phyloP scores from a whole-genome alignment of 2,888 invertebrate species.

The Apamea sordens region DNA sequence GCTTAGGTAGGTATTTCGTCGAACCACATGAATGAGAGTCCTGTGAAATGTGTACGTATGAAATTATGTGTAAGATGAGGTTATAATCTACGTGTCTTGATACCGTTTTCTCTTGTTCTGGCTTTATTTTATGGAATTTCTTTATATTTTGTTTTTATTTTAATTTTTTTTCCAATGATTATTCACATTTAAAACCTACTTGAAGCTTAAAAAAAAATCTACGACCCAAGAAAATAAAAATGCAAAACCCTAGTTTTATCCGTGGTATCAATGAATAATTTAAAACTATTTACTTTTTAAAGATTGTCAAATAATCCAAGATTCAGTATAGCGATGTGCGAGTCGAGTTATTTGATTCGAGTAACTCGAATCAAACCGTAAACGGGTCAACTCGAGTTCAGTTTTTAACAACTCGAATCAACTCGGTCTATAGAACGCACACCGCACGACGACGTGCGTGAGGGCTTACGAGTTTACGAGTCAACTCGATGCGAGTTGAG shows the following conservation, averaged over 20 bases:
- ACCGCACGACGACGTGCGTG: too few relatives aligned
- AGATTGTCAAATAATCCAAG: background rate
- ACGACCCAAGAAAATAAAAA: too few relatives aligned
- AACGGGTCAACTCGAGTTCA: too few relatives aligned
- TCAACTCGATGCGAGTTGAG: too few relatives aligned
- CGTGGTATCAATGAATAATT: background rate
- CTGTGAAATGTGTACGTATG: background rate
- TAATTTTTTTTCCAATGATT: background rate
- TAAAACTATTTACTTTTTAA: background rate
- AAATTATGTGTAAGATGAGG: background rate
- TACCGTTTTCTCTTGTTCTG: background rate
- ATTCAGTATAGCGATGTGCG: too few relatives aligned
- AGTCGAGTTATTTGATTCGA: too few relatives aligned
- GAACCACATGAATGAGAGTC: background rate
- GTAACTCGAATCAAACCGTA: too few relatives aligned
- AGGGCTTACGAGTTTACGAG: too few relatives aligned
- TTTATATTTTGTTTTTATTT: background rate
- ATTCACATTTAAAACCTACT: background rate
- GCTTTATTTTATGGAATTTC: background rate
- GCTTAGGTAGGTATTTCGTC: background rate
- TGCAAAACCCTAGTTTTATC: background rate
- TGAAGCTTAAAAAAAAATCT: background rate
- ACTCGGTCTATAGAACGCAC: too few relatives aligned
- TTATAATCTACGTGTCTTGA: background rate
- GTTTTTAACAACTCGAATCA: too few relatives aligned